These are phyloP conservation scores for Syngnathus rostellatus DNA, from an alignment of 2,797 vertebrate species.

Conservation along the genomic window DNA sequence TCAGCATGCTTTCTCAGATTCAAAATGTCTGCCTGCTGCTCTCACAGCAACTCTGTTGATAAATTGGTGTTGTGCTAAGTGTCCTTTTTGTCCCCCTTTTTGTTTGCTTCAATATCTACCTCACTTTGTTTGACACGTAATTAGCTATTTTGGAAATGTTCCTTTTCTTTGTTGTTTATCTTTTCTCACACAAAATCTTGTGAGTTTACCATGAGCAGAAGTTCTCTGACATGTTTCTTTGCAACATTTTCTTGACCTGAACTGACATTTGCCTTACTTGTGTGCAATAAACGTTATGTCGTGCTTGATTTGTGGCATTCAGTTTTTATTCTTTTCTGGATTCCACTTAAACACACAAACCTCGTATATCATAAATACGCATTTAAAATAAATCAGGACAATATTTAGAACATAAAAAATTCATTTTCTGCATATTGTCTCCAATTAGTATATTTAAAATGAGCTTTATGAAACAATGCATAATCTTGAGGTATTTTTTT, in stretches of 20 bases:
- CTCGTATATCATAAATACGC: not conserved
- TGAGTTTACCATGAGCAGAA: conserved; percentile 15
- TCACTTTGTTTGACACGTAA: conserved; percentile 29
- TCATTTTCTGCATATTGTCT: not conserved
- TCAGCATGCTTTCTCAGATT: conserved; percentile 41
- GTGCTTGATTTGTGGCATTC: conserved; percentile 30
- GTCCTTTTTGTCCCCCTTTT: conserved; percentile 25
- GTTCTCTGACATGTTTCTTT: conserved; percentile 39
- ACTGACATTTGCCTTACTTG: conserved; percentile 43
- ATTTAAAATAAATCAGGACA: not conserved
- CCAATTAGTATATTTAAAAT: not conserved
- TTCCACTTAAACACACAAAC: too few relatives aligned
- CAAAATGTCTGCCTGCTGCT: conserved; percentile 49
- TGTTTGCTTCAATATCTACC: conserved; percentile 60
- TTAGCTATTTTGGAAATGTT: not conserved
- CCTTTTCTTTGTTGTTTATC: not conserved
- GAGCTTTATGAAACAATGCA: not conserved
- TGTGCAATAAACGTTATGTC: conserved; percentile 57
- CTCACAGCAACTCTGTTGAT: conserved; percentile 24
- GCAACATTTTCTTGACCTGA: conserved; percentile 28
- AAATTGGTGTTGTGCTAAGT: conserved; percentile 28
- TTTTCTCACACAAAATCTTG: not conserved
- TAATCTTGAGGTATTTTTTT: not conserved
- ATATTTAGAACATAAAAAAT: not conserved
- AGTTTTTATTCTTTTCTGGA: not conserved